Evolutionary conservation across 2,888 invertebrate species (phyloP).

Genomic region (Nudaria mundana): DNA sequence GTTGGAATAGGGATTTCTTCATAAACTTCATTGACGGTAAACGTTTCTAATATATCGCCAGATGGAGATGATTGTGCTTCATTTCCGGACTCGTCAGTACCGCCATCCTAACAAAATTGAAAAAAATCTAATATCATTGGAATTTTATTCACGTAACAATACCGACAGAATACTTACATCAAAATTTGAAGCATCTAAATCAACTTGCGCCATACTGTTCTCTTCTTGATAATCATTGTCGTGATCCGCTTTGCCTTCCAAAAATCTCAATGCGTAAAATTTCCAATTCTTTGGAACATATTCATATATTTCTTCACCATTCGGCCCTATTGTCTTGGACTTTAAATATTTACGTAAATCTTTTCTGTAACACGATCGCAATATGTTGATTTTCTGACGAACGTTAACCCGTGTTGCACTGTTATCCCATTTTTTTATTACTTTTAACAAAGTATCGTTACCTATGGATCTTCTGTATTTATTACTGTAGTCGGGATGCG

Average conservation of each 20-base stretch:
- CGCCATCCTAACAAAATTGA: not conserved
- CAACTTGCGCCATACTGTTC: slow-evolving; percentile 18
- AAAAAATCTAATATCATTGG: not conserved
- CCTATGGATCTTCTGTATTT: slow-evolving; percentile 36
- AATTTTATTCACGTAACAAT: not conserved
- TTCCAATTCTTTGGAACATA: slow-evolving; percentile 40
- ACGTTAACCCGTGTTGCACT: slow-evolving; percentile 32
- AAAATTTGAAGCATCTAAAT: slow-evolving; percentile 19
- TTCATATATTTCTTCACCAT: slow-evolving; percentile 36
- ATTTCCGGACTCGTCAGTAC: not conserved
- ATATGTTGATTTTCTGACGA: slow-evolving; percentile 43
- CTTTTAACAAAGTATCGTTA: slow-evolving; percentile 29
- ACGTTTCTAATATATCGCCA: slow-evolving; percentile 17
- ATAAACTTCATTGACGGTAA: slow-evolving; percentile 15
- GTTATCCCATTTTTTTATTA: slow-evolving; percentile 32
- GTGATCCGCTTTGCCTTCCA: slow-evolving; percentile 11
- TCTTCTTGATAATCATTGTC: slow-evolving; percentile 1
- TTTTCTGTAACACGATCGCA: slow-evolving; percentile 43
- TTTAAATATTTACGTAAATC: slow-evolving; percentile 31
- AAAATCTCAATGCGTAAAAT: slow-evolving; percentile 36
- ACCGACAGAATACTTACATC: slow-evolving; percentile 18
- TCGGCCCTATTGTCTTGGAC: slow-evolving; percentile 28
- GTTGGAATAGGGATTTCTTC: slow-evolving; percentile 7
- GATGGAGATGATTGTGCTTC: not conserved
- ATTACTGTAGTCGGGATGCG: slow-evolving; percentile 39